These are phyloP conservation scores for Allolobophora icterica DNA, from an alignment of 2,888 invertebrate species.

Conservation along the genomic window DNA sequence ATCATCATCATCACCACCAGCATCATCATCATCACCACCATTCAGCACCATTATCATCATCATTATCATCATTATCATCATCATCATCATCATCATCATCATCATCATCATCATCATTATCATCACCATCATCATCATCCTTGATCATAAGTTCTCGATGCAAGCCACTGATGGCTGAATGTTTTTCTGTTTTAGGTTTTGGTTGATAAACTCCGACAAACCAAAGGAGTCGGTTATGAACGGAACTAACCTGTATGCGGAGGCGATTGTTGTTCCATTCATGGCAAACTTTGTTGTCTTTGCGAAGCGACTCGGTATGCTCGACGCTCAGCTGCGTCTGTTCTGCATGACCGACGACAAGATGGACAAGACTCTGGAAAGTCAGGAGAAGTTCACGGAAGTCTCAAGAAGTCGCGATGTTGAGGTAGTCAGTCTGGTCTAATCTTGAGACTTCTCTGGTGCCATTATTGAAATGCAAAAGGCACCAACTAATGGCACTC, in stretches of 20 bases:
- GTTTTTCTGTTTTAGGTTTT: constrained; percentile 72
- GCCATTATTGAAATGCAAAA: too few species aligned
- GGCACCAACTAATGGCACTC: too few species aligned
- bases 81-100: too few species aligned
- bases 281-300: constrained; percentile 99
- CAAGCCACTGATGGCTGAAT: neutral
- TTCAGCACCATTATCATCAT: too few species aligned
- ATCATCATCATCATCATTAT: too few species aligned
- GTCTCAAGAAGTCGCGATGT: constrained; percentile 97
- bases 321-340: constrained; percentile 75
- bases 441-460: too few species aligned
- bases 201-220: constrained; percentile 97
- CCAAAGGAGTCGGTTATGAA: constrained; percentile 95
- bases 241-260: constrained; percentile 97
- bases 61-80: too few species aligned
- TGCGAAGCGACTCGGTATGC: constrained; percentile 74
- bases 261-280: constrained; percentile 97
- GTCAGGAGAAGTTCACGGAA: constrained; percentile 82
- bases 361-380: constrained; percentile 96
- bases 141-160: too few species aligned
- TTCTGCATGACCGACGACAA: constrained; percentile 99
- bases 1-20: too few species aligned
- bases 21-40: too few species aligned
- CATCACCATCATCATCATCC: too few species aligned
- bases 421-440: constrained; percentile 74